Base-by-base conservation (phyloP, 2,113 vertebrate species). In the Peromyscus californicus region DNA sequence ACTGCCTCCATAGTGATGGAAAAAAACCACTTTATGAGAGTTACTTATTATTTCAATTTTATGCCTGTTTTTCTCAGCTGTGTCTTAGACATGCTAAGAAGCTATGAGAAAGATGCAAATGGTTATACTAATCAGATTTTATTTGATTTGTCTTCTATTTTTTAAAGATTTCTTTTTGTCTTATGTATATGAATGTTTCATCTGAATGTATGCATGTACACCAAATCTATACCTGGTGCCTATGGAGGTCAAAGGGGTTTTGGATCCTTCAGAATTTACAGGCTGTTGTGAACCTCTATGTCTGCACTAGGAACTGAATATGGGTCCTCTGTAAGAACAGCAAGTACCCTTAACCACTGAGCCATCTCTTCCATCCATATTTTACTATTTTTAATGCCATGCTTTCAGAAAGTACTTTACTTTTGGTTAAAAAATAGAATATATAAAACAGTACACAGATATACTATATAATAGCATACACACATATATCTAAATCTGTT, bases 41-140 rank as follows among this genome's bases (percentile, higher is more conserved):
- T 94, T 88, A 61, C 59, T 24, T 95, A 92, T 22, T 95, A 36
- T 74, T 93, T 78, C 91, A 91, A 93, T 92, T 97, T 26, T 31
- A 70, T 59, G 33, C 3, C 9, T 65, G 12, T 82, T 63, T 90
- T 88, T 89, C 54, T 42, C 1, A 75, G 78, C 79, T 94, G 63
- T 63, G 33, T 96, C 15, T 88, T 92, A 61, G 51, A 76, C 72
- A 29, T 79, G 7, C 29, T 86, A 95, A 93, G 78, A 96, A 72
- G 10, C 29, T 91, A 12, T 70, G 84, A 76, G 84, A 74, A 93
- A 69, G n/a, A 36, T 85, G 26, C 26, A 29, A 65, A 45, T 12
- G 7, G 26, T 74, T 89, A 59, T 59, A 31, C 26, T 31, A 42
- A 59, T 89, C 63, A 42, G 24, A 59, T 74, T 90, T 97, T 85